Conservation (phyloP, 2,797 vertebrate genomes). For the Catharus ustulatus region DNA sequence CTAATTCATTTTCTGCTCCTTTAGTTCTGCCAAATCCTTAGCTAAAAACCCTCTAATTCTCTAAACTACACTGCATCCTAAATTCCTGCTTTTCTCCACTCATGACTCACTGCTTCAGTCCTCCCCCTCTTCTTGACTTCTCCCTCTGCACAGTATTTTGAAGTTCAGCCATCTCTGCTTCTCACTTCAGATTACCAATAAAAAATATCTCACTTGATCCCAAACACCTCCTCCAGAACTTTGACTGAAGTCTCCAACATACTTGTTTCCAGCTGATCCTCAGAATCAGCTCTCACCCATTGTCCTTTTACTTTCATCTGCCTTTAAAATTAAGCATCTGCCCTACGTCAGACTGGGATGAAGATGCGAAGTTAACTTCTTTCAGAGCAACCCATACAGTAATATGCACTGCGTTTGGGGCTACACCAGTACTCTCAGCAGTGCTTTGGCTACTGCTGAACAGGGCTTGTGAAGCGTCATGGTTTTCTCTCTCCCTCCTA, state of each 20-base stretch:
- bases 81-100: slow-evolving; percentile 3
- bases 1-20: slow-evolving; percentile 53
- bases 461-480: not conserved
- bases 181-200: not conserved
- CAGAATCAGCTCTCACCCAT: not conserved
- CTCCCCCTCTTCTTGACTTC: slow-evolving; percentile 8
- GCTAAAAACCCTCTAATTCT: not conserved
- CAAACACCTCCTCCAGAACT: not conserved
- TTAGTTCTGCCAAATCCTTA: slow-evolving; percentile 14
- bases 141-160: not conserved
- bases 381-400: not conserved
- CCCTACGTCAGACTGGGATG: not conserved
- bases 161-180: slow-evolving; percentile 1
- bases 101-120: slow-evolving; percentile 20
- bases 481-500: not conserved
- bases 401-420: not conserved
- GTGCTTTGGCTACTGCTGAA: not conserved
- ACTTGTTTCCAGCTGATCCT: not conserved
- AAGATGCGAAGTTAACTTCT: not conserved
- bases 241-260: not conserved
- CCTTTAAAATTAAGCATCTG: not conserved
- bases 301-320: not conserved
- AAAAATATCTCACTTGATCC: not conserved
- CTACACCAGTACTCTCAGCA: not conserved
- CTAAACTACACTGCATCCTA: not conserved